Evolutionary conservation across 2,113 vertebrate species (phyloP), one percentile per base, ranked within the genome.

Genomic region (Otocyon megalotis): DNA sequence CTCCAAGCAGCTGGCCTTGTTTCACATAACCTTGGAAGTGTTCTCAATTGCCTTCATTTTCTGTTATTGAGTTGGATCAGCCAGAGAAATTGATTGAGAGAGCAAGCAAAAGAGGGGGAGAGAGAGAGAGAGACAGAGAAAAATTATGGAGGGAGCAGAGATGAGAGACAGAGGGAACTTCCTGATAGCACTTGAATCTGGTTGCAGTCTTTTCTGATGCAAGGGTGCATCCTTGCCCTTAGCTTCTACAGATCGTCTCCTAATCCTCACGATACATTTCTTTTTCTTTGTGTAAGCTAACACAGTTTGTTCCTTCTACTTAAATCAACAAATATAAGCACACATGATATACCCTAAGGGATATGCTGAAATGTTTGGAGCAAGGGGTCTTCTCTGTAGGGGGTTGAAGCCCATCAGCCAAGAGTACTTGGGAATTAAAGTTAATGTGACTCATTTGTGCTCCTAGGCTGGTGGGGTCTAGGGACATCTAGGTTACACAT

Each of bases 271-370:
- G 69, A 87, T 35, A 86, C 50, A 71, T 85, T 22, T 7, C 32
- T n/a, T 82, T 96, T 32, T 63, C 62, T 94, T 95, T 95, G 74
- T 19, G 53, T 89, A 87, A 93, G 53, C 30, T 89, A 63, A 69
- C 89, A 58, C 8, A 90, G 7, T 93, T 74, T 50, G 3, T 53
- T 93, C 92, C 60, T 87, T 35, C 58, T 89, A 67, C 67, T 90
- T 90, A 83, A 13, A 35, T 58, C 60, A 74, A 50, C 5, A 19
- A 67, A 65, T 30, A 2, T 91, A 88, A 90, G 63, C 62, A 80
- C n/a, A 43, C 22, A 37, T 32, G 32, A 48, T 56, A 79, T 4
- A 43, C 72, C 50, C 67, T 1, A 5, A 74, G 76, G 30, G 48
- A 54, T 28, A 82, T 16, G 8, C 79, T 74, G 58, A 88, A 50